Base-by-base conservation (phyloP, 2,797 vertebrate species). In the Enteromius paludinosus region DNA sequence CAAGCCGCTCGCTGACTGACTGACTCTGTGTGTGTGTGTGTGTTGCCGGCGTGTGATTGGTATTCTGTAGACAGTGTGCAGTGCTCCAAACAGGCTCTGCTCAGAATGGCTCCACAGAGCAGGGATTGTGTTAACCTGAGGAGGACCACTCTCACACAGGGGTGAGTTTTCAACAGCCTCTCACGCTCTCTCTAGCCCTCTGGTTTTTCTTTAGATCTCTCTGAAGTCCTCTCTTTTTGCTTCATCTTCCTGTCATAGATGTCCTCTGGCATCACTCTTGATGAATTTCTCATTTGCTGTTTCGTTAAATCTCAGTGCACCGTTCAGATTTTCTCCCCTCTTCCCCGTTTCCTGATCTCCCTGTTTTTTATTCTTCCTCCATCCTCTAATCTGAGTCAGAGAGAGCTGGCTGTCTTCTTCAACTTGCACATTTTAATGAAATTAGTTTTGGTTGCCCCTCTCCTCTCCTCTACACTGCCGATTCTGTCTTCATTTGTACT, bases 101-200 rank as follows among this genome's bases (percentile, higher is more conserved):
- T 92, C 90, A 89, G 94, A 93, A 93, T 91, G 92, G 92, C 90
- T 93, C 93, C 93, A 95, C 94, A 95, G 94, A 94, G 94, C 93
- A 81, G 90, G 94, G 93, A 94, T 95, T 95, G 94, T 95, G 90
- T 93, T 94, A 82, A 90, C 86, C 92, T 90, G 91, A 89, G 89
- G 92, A 93, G 89, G 92, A 91, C 88, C 89, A 17, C 65, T 79
- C 85, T 71, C 87, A 91, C 89, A 91, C 89, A 93, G 90, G 92
- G 88, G 92, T 93, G 91, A 94, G 92, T 92, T 90, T 91, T 65
- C 62, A 73, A 54, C 59, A 76, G 66, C 59, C 54, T 78, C 56
- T 84, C 56, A 54, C 25, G 84, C 28, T 59, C 35, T 52, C 77
- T 78, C 78, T 69, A 71, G 61, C 54, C 30, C 43, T 61, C 30